phyloP scores from a whole-genome alignment of 2,888 invertebrate genomes.

The Leuctra nigra region DNA sequence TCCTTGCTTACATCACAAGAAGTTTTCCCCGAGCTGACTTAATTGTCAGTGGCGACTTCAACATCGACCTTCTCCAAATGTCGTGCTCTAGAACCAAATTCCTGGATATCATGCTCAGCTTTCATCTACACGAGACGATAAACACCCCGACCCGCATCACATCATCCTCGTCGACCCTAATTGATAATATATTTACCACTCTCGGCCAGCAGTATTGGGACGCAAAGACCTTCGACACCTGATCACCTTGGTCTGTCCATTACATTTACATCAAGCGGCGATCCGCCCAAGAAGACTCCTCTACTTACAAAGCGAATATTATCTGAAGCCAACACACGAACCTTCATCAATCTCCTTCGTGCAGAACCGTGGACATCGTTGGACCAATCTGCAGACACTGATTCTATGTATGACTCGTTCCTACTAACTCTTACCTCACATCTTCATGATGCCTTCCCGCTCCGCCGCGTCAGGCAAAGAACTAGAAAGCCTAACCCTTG shows the following conservation, averaged over 20 bases:
- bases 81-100: background rate
- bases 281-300: background rate
- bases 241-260: background rate
- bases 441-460: background rate
- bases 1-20: background rate
- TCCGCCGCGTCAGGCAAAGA: background rate
- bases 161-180: background rate
- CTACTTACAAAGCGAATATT: background rate
- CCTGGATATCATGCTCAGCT: background rate
- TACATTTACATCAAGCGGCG: background rate
- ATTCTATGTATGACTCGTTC: background rate
- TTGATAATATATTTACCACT: conserved; percentile 8
- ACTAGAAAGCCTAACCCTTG: background rate
- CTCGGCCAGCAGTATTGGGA: too few species aligned
- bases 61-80: background rate
- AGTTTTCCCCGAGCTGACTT: background rate
- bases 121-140: background rate
- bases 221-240: background rate
- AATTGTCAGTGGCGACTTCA: background rate
- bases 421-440: background rate
- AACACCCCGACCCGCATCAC: background rate
- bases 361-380: background rate
- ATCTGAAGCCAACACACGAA: background rate
- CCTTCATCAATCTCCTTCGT: background rate
- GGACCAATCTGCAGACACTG: background rate